phyloP scores from a whole-genome alignment of 2,113 vertebrate genomes.

The Circaetus cinerascens region DNA sequence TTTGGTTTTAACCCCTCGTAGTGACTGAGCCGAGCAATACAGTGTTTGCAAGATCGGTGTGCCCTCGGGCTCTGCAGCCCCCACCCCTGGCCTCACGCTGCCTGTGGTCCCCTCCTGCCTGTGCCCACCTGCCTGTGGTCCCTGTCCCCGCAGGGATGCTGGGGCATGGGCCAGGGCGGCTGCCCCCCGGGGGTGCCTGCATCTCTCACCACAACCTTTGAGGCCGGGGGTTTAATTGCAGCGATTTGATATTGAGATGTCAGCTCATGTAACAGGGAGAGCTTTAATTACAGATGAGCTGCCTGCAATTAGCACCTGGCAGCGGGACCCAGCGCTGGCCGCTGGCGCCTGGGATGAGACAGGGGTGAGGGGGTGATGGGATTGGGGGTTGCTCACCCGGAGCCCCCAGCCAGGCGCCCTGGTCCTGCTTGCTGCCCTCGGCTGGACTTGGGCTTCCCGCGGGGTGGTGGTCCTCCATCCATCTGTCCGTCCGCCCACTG shows the following conservation, averaged over 20 bases:
- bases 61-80: not conserved
- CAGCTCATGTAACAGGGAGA: not conserved
- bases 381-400: not conserved
- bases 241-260: not conserved
- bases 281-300: not conserved
- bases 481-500: not conserved
- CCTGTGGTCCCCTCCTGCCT: not conserved
- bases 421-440: not conserved
- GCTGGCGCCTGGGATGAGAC: not conserved
- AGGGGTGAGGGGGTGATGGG: not conserved
- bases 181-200: not conserved
- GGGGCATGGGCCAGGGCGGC: accelerated
- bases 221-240: not conserved
- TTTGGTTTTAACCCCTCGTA: constrained; percentile 39
- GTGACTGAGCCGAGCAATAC: constrained; percentile 52
- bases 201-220: not conserved
- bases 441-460: not conserved
- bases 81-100: not conserved
- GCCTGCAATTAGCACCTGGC: not conserved
- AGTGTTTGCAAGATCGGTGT: not conserved
- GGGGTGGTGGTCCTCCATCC: not conserved
- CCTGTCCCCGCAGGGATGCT: not conserved
- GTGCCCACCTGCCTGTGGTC: not conserved
- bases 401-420: accelerated
- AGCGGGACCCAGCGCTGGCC: not conserved